A percentile compares a stretch with the other conserved stretches of the same genome.
phyloP scores from a whole-genome alignment of 1,140 invertebrate genomes.

The Gryllus bimaculatus region DNA sequence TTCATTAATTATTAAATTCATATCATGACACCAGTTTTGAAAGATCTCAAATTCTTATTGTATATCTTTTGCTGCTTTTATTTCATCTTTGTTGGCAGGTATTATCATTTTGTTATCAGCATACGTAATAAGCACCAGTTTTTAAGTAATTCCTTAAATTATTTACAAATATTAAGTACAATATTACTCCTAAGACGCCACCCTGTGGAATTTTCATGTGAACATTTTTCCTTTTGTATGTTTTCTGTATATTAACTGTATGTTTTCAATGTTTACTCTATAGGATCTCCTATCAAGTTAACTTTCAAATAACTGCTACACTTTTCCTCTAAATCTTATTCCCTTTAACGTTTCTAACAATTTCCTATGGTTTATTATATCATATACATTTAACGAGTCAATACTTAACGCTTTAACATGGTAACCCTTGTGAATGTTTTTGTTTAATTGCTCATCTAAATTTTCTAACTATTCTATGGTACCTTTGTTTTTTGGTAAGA shows the following conservation, averaged over 20 bases:
- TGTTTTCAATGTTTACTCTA: background rate
- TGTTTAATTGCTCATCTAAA: background rate
- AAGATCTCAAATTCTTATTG: background rate
- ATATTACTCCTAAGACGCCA: background rate
- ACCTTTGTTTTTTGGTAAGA: background rate
- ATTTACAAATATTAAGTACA: background rate
- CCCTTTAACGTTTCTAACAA: background rate
- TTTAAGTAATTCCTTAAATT: background rate
- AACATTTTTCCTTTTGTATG: background rate
- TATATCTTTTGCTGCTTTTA: background rate
- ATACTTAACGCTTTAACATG: background rate
- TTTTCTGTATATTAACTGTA: background rate
- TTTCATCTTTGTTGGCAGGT: background rate
- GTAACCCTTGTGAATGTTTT: background rate
- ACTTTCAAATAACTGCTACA: background rate
- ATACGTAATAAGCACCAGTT: background rate
- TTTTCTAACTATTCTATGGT: background rate
- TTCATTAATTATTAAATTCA: background rate
- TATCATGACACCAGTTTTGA: background rate
- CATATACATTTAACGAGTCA: background rate
- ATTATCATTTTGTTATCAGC: background rate
- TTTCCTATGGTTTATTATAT: background rate
- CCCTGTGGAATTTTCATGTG: background rate
- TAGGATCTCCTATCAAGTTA: background rate
- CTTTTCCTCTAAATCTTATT: background rate